phyloP scores from a whole-genome alignment of 1,140 invertebrate genomes.

The Listronotus oregonensis region DNA sequence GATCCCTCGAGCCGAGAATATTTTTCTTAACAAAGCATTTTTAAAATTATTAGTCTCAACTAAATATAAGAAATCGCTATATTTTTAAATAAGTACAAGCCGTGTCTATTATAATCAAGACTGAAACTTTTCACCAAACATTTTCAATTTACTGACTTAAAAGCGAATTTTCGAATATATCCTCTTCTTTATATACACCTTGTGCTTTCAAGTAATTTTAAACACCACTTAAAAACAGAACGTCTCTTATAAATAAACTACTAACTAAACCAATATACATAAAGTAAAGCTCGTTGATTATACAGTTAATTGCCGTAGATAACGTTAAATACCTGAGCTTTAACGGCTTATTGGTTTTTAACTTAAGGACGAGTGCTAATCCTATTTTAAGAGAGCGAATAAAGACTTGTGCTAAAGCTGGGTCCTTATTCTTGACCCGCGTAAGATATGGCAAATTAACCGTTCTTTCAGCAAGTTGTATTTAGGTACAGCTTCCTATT shows the following conservation, averaged over 20 bases:
- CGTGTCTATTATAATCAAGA: too few species aligned
- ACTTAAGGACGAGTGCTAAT: conserved; percentile 21
- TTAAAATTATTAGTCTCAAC: too few species aligned
- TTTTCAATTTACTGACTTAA: not conserved
- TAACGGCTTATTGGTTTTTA: conserved; percentile 23
- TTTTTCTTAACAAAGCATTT: too few species aligned
- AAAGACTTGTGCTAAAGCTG: not conserved
- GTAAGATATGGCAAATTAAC: too few species aligned
- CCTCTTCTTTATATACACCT: not conserved
- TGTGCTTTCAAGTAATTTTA: conserved; percentile 6
- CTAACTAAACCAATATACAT: conserved; percentile 25
- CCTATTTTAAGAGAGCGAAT: conserved; percentile 9
- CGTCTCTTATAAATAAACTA: conserved; percentile 14
- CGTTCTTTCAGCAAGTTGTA: too few species aligned
- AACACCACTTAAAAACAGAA: conserved; percentile 10
- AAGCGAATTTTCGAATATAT: not conserved
- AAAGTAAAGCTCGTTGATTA: conserved; percentile 9
- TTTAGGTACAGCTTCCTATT: too few species aligned
- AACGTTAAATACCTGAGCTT: conserved; percentile 14
- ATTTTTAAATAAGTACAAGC: too few species aligned
- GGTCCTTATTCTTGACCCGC: too few species aligned
- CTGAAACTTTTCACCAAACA: too few species aligned
- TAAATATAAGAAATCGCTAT: too few species aligned
- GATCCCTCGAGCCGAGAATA: too few species aligned
- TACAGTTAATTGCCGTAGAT: conserved; percentile 21